Base-by-base conservation (phyloP, 1,140 invertebrate species). In the Sycobia sp. region DNA sequence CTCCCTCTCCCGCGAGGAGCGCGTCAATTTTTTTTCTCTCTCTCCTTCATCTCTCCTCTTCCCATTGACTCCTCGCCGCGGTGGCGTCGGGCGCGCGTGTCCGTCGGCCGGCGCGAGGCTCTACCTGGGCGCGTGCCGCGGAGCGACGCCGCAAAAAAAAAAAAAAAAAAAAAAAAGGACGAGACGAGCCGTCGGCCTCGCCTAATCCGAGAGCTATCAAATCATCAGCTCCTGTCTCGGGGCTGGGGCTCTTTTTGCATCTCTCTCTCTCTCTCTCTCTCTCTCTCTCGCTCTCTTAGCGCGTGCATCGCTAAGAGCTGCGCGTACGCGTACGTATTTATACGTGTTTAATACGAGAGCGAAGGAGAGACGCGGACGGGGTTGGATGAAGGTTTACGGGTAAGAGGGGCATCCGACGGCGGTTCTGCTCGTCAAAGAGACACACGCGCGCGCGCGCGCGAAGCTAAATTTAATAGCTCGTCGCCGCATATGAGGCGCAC, bases 401-500 rank as follows among this genome's bases (percentile, higher is more conserved):
- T n/a, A n/a, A 50, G 16, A 58, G 20, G 14, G 5, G 18, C 13
- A 29, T 49, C 53, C 46, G 53, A 50, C 61, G 43, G 53, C 14
- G n/a, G n/a, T n/a, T n/a, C n/a, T n/a, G n/a, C 44, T 44, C 20
- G 11, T 56, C 61, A 41, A 54, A 55, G 55, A 50, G 39, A 46
- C 46, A 20, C 18, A 16, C 46, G 14, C 36, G 44, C 14, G n/a
- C 20, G 14, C 2, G 8, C 16, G 8, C 16, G 57, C 1, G 5
- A 59, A 65, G 62, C n/a, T n/a, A n/a, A n/a, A n/a, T n/a, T n/a
- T n/a, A n/a, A n/a, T n/a, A n/a, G n/a, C n/a, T n/a, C n/a, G 66
- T 66, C 13, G 65, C n/a, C 18, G 61, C 71, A 72, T 70, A 68
- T 70, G 71, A 56, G 38, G 39, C 66, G 68, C 71, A 72, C 71